Conservation (phyloP, 2,797 vertebrate genomes). For the Crotalus adamanteus region DNA sequence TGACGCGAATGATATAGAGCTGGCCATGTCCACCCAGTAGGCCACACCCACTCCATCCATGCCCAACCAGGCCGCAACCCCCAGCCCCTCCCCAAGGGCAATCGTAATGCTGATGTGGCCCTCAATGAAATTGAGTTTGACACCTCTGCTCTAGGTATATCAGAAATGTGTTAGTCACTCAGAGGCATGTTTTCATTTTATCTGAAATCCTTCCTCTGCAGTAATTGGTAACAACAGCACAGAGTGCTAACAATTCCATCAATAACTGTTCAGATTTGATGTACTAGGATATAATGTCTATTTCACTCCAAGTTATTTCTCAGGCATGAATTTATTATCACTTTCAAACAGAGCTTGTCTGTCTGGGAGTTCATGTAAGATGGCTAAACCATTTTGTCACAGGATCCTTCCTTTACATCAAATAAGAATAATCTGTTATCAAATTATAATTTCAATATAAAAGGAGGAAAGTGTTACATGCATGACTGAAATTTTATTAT, state of each 20-base stretch:
- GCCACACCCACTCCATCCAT: too few relatives aligned
- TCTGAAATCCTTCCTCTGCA: not conserved
- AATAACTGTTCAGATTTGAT: not conserved
- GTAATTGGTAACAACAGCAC: constrained; percentile 4
- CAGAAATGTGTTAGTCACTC: not conserved
- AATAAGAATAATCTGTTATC: not conserved
- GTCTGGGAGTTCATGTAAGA: not conserved
- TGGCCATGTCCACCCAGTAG: too few relatives aligned
- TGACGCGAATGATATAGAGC: too few relatives aligned
- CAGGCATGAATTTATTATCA: not conserved
- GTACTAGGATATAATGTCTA: not conserved
- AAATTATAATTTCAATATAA: not conserved
- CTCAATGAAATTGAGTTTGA: too few relatives aligned
- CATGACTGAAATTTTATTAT: not conserved
- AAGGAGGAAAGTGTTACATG: not conserved
- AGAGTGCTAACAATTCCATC: not conserved
- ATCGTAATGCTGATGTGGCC: too few relatives aligned
- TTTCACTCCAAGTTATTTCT: not conserved
- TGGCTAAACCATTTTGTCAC: not conserved
- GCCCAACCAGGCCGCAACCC: too few relatives aligned
- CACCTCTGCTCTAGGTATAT: not conserved
- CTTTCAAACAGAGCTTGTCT: not conserved
- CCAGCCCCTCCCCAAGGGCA: too few relatives aligned
- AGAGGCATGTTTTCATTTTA: constrained; percentile 1
- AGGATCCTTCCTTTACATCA: not conserved